Percentiles rank a stretch among this genome's conserved stretches.
Evolutionary conservation across 1,140 invertebrate genomes (phyloP).

Genomic region (Heliconius himera): DNA sequence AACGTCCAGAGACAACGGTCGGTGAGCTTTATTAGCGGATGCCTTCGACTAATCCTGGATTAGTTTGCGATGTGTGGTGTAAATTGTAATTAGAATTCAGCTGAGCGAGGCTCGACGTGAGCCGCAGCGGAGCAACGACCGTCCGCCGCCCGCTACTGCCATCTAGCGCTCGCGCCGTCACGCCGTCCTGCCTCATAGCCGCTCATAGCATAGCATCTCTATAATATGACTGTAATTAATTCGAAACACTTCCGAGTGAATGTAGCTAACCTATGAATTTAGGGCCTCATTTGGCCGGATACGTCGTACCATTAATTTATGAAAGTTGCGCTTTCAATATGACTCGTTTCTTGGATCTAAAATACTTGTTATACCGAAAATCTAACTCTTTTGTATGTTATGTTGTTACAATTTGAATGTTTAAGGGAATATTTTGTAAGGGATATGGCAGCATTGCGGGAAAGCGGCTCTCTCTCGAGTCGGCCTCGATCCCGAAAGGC

Average conservation of each 20-base stretch:
- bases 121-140: conserved; percentile 55
- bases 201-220: conserved; percentile 21
- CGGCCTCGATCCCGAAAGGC: conserved; percentile 46
- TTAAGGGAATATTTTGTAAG: conserved; percentile 28
- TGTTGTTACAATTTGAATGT: not conserved
- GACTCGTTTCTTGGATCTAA: not conserved
- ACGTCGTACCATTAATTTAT: conserved; percentile 16
- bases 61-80: conserved; percentile 12
- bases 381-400: not conserved
- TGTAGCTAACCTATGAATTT: conserved; percentile 26
- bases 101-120: conserved; percentile 31
- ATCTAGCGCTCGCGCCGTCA: conserved; percentile 46
- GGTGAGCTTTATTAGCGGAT: not conserved
- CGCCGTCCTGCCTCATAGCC: conserved; percentile 16
- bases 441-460: conserved; percentile 44
- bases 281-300: conserved; percentile 19
- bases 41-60: not conserved
- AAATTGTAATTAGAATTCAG: conserved; percentile 35
- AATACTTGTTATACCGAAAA: not conserved
- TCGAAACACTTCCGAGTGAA: conserved; percentile 37
- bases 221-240: conserved; percentile 30
- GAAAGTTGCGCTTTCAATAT: not conserved
- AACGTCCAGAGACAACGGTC: conserved; percentile 16
- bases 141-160: conserved; percentile 44
- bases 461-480: conserved; percentile 48